Evolutionary conservation across 1,140 invertebrate genomes (phyloP), one percentile per base, ranked within the genome.

Genomic region (Drosophila santomea): DNA sequence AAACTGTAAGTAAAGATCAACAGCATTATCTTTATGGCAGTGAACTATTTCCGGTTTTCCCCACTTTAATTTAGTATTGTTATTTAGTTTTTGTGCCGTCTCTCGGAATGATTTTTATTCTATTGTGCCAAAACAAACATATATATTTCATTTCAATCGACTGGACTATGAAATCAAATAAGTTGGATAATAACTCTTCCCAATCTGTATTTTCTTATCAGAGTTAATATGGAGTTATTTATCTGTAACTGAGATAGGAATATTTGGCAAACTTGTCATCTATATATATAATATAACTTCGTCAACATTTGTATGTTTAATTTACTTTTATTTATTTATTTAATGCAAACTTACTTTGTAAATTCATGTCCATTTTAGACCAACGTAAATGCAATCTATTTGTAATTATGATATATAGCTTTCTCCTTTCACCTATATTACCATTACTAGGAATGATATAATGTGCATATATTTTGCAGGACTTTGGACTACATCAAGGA

Each of bases 401-500:
- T n/a, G n/a, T n/a, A n/a, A n/a, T n/a, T n/a, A n/a, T n/a, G n/a
- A n/a, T n/a, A n/a, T n/a, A n/a, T n/a, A 17, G 17, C 17, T 17
- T 17, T 17, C 17, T 17, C 17, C 0, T 17, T 17, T 17, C 17
- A 17, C 17, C 17, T 17, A 11, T 67, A n/a, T n/a, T n/a, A n/a
- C n/a, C n/a, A n/a, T n/a, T n/a, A n/a, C n/a, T n/a, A n/a, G n/a
- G n/a, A n/a, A n/a, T n/a, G n/a, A n/a, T n/a, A n/a, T n/a, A n/a
- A n/a, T n/a, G n/a, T n/a, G n/a, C n/a, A n/a, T n/a, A n/a, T n/a
- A n/a, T n/a, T 5, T 88, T 79, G 32, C 92, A 98, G 97, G 98
- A 99, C 93, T 93, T 99, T 44, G 98, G 95, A 0, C 94, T 99
- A 51, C 96, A 98, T 38, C 98, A 96, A 91, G 95, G 95, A 62